Base-by-base conservation (phyloP, 2,797 vertebrate species). In the Psittacula echo region DNA sequence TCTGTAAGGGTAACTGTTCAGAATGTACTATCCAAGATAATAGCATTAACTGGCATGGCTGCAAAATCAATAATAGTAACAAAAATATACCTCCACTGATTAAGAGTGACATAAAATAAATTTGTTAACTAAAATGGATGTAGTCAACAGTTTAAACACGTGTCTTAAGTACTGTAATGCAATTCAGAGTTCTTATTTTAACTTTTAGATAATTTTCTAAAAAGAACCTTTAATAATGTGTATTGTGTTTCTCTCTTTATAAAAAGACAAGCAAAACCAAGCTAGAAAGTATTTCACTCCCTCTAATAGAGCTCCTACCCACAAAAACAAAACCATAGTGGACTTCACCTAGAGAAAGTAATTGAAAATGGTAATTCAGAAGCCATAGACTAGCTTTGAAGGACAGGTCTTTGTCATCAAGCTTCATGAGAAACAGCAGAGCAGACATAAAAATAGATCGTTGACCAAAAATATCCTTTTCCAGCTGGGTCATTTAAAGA, bases 361-460 rank as follows among this genome's bases (percentile, higher is more conserved):
- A 97, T 97, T 98, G 97, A 96, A 98, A 96, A 97, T 97, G 97
- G 92, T 97, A 97, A 97, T 97, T 98, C 94, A 84, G 45, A 95
- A 96, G 79, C 89, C 75, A 79, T 64, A 87, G 79, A 90, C 92
- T 93, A 92, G 95, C 93, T 96, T 97, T 97, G 97, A 98, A 98
- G 97, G 97, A 95, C 94, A 94, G 97, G 94, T 96, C 96, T 96
- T 97, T 98, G 95, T 98, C 95, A 96, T 96, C 96, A 96, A 93
- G 88, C 97, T 97, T 96, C 96, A 96, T 54, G 75, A 95, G 97
- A 97, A 98, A 96, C 87, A 97, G 91, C 96, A 95, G 96, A 96
- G 94, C 95, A 96, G 92, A 97, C 97, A 97, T 97, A 98, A 98
- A 98, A 97, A 98, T 97, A 98, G 97, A 97, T 97, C 95, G 88